Evolutionary conservation across 2,113 vertebrate genomes (phyloP), one percentile per base, ranked within the genome.

Genomic region (Gymnobelideus leadbeateri): DNA sequence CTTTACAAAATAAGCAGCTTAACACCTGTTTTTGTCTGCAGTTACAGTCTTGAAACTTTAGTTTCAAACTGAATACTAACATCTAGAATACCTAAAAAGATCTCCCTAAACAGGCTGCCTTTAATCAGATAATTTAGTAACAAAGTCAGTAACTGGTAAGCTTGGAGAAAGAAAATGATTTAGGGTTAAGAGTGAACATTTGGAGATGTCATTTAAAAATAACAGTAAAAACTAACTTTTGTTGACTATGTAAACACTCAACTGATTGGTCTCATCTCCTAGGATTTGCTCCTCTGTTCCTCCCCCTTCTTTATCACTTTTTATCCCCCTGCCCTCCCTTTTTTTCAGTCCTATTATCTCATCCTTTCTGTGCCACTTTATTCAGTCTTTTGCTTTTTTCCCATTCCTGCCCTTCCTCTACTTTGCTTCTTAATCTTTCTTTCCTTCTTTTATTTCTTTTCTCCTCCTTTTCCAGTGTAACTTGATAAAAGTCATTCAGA

Each of bases 401-500:
- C 92, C 68, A 49, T 50, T 91, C 46, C 61, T 51, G 25, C 53
- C 46, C 50, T 54, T 49, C 54, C 54, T 28, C 11, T 24, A 92
- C 23, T 68, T 31, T 93, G 89, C 57, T 50, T 94, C 51, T 94
- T 68, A 8, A 89, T 19, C 52, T 94, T 93, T 43, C 43, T 49
- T 52, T 25, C 51, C 19, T 84, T 89, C 25, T 12, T 89, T 68
- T 90, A 23, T 77, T 61, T 91, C n/a, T 54, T 51, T 14, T 50
- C 46, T 91, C 55, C 14, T 61, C 24, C 89, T 61, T 89, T 89
- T 55, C 89, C 46, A 92, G 16, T 51, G 24, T 94, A 57, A 92
- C 14, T 89, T 96, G 51, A 77, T 93, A 92, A 93, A 46, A 90
- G 16, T 57, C 89, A 95, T 43, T 90, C 55, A 92, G 92, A 52